These are phyloP conservation scores for Drosophila algonquin DNA, from an alignment of 2,888 invertebrate species.

Conservation along the genomic window DNA sequence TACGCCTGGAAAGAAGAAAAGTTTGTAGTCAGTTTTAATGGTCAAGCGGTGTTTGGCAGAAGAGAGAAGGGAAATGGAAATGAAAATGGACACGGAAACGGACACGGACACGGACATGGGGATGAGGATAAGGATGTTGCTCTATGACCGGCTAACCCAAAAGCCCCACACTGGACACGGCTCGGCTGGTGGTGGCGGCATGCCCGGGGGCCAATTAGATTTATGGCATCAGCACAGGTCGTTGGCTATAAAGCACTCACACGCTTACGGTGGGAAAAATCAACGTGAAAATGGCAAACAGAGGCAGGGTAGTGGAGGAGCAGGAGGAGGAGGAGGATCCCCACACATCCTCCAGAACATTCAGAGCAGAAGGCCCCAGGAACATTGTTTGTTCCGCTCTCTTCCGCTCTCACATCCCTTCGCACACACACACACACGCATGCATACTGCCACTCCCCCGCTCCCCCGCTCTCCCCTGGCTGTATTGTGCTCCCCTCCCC, in stretches of 20 bases:
- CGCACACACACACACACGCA: constrained; percentile 4
- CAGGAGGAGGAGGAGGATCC: background rate
- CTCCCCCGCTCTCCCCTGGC: constrained; percentile 33
- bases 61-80: constrained; percentile 12
- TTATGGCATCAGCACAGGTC: constrained; percentile 68
- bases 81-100: constrained; percentile 27
- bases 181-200: constrained; percentile 12
- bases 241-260: constrained; percentile 57
- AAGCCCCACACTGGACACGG: constrained; percentile 36
- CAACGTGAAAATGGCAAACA: constrained; percentile 23
- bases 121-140: constrained; percentile 4
- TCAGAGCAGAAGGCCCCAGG: constrained; percentile 4
- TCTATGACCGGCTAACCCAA: constrained; percentile 67
- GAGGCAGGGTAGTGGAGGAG: background rate
- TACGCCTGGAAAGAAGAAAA: constrained; percentile 41
- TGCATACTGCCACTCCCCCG: background rate
- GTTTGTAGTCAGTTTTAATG: constrained; percentile 62
- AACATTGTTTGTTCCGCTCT: constrained; percentile 55
- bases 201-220: constrained; percentile 64
- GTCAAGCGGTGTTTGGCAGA: constrained; percentile 30
- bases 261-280: constrained; percentile 20
- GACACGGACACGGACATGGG: background rate
- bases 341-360: constrained; percentile 1
- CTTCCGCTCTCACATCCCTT: constrained; percentile 1
- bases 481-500: constrained; percentile 10